phyloP scores from a whole-genome alignment of 2,113 vertebrate species.

The Hymenochirus boettgeri region DNA sequence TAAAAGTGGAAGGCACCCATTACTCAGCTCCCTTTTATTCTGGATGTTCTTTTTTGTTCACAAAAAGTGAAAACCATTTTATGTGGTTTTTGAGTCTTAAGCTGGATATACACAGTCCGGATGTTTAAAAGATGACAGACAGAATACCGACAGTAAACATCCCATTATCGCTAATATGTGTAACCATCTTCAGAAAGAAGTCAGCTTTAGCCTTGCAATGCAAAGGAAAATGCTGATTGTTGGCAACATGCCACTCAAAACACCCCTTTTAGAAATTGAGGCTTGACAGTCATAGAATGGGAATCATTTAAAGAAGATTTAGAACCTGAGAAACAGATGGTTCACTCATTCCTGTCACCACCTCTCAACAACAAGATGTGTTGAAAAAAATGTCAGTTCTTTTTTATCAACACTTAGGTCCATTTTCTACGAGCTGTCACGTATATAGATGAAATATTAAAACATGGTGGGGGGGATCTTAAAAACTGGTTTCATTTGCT shows the following conservation, averaged over 20 bases:
- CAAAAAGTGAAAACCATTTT: too few species aligned
- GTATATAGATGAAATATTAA: conserved; percentile 20
- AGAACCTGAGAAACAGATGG: conserved; percentile 37
- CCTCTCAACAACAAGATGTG: conserved; percentile 24
- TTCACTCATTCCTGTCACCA: conserved; percentile 38
- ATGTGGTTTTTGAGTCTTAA: too few species aligned
- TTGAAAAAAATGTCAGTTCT: conserved; percentile 8
- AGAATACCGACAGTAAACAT: too few species aligned
- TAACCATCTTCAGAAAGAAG: too few species aligned
- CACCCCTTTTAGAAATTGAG: conserved; percentile 1
- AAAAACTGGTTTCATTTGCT: too few species aligned
- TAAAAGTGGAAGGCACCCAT: too few species aligned
- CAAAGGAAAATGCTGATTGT: background rate
- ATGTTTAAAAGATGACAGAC: too few species aligned
- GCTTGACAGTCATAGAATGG: background rate
- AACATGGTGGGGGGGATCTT: background rate
- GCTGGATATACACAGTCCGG: too few species aligned
- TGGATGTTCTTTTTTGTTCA: too few species aligned
- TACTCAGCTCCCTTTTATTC: too few species aligned
- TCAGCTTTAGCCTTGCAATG: too few species aligned
- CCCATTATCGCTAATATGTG: too few species aligned
- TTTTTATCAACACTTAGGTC: conserved; percentile 26
- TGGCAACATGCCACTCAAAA: background rate
- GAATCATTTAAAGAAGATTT: conserved; percentile 27
- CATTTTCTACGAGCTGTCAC: conserved; percentile 28